A percentile compares a stretch with the other conserved stretches of the same genome.
These are phyloP conservation scores for Carollia perspicillata DNA, from an alignment of 2,113 vertebrate genomes.

Conservation along the genomic window DNA sequence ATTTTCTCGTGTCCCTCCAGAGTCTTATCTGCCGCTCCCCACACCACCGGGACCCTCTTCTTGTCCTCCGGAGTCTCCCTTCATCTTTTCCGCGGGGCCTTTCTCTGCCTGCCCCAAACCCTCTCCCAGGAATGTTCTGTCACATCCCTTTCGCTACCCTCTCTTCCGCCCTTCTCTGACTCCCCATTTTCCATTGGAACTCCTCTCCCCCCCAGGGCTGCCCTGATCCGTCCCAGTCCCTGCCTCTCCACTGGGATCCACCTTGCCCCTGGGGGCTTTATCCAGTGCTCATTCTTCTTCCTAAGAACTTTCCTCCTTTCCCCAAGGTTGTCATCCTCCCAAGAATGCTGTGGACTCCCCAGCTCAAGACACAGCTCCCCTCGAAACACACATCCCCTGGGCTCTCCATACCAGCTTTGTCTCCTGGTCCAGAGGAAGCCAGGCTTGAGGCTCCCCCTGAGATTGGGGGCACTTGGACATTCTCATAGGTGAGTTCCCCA, in stretches of 20 bases:
- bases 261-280: neutral
- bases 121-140: no score
- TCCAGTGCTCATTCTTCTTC: neutral
- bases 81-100: neutral
- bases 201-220: neutral
- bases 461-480: constrained; percentile 51
- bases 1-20: neutral
- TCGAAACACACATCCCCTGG: neutral
- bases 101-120: neutral
- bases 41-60: neutral
- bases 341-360: neutral
- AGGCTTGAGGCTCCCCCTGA: neutral
- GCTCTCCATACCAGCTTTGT: constrained; percentile 19
- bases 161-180: neutral
- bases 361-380: neutral
- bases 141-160: neutral
- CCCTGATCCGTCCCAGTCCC: neutral
- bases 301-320: neutral
- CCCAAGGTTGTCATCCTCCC: neutral
- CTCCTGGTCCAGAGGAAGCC: neutral
- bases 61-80: neutral
- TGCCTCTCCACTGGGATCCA: neutral
- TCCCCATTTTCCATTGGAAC: neutral
- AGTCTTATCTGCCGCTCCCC: neutral
- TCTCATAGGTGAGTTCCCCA: constrained; percentile 74